A percentile compares a stretch with the other conserved stretches of the same genome.
phyloP scores from a whole-genome alignment of 2,113 vertebrate species.

The Amphiprion ocellaris region DNA sequence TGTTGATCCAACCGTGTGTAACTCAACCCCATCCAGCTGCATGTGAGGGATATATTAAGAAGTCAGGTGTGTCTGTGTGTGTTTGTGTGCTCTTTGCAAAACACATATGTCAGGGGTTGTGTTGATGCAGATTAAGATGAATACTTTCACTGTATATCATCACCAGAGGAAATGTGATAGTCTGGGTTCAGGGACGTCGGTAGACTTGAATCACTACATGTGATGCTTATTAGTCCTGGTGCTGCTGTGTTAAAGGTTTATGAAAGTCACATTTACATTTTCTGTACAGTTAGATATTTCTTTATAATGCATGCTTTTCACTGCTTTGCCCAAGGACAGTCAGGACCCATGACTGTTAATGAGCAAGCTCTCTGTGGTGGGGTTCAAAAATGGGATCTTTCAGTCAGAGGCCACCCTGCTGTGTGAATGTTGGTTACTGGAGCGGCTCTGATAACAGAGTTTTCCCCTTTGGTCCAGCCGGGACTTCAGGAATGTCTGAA shows the following conservation, averaged over 20 bases:
- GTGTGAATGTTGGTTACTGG: constrained; percentile 28
- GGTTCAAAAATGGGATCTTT: constrained; percentile 41
- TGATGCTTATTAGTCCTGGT: not conserved
- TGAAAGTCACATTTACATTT: not conserved
- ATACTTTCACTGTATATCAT: constrained; percentile 29
- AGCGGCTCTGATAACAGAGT: constrained; percentile 52
- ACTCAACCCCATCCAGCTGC: constrained; percentile 51
- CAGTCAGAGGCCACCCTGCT: constrained; percentile 45
- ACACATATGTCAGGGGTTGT: constrained; percentile 33
- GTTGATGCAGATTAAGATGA: constrained; percentile 56
- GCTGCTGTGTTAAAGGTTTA: not conserved
- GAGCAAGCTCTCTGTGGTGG: not conserved
- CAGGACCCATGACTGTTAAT: constrained; percentile 8
- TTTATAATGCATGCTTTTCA: not conserved
- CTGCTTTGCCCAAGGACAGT: not conserved
- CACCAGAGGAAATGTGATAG: not conserved
- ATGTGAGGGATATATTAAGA: constrained; percentile 52
- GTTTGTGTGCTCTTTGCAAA: constrained; percentile 29
- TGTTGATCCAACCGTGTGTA: constrained; percentile 41
- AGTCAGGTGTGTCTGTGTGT: constrained; percentile 41
- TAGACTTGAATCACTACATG: constrained; percentile 1
- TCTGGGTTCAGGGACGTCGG: constrained; percentile 15
- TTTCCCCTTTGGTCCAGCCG: not conserved
- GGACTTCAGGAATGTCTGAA: constrained; percentile 64
- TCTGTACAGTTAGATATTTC: not conserved